Evolutionary conservation across 2,888 invertebrate species (phyloP), one percentile per base, ranked within the genome.

Genomic region (Spicauda simplicius): DNA sequence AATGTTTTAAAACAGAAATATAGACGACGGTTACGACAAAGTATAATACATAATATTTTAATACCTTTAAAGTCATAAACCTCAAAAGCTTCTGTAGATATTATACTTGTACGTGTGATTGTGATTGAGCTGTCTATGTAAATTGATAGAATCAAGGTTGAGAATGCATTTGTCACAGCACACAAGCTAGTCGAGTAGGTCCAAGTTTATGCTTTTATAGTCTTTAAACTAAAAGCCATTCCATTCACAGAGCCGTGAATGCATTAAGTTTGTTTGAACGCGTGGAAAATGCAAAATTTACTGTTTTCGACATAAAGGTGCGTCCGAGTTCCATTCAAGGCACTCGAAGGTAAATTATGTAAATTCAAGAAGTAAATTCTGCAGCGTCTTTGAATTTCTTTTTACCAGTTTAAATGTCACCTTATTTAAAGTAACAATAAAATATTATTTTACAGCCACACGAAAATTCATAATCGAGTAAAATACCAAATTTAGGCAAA

Each of bases 71-170:
- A 10, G 8, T 33, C 33, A 33, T 37, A 37, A 37, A 37, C 12
- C 1, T 37, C 12, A 37, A 37, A 37, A 37, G 37, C 12, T 37
- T 33, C 37, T 37, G 12, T 10, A 4, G 12, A 37, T 12, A 37
- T 37, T 37, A 37, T 37, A 37, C 11, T 37, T 45, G n/a, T 45
- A 45, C 45, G 37, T 37, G 37, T 37, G 37, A 37, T 37, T 37
- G 37, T 12, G 59, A 50, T 59, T 59, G 59, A 50, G 18, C 52
- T 53, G 52, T 37, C 37, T 37, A 50, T 63, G 11, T 41, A 80
- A 78, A 78, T 80, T 74, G 65, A 70, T 71, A 73, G 73, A 77
- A 78, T 80, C 80, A 80, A 80, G 82, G 81, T 74, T 78, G 70
- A n/a, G n/a, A 60, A 53, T 65, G 53, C 53, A 64, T 48, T 57